Conservation (phyloP, 2,797 vertebrate genomes). For the Eleutherodactylus coqui region DNA sequence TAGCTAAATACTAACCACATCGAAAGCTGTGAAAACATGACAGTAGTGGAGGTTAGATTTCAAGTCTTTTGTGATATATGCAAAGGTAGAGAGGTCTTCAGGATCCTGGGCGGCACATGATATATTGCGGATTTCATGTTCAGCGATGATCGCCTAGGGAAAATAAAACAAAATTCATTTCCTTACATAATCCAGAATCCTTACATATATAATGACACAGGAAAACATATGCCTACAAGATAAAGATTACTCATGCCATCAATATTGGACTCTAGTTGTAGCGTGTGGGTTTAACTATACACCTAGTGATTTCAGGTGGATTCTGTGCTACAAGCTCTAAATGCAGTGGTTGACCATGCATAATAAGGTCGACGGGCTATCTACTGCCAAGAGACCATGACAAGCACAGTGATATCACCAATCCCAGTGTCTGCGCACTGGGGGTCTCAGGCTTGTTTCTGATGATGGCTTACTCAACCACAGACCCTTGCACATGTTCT, state of each 20-base stretch:
- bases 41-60: slow-evolving; percentile 99
- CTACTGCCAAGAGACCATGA: neutral
- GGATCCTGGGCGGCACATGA: slow-evolving; percentile 98
- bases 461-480: no score
- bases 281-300: no score
- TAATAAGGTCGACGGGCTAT: neutral
- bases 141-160: slow-evolving; percentile 93
- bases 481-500: no score
- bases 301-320: neutral
- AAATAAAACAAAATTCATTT: neutral
- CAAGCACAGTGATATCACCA: no score
- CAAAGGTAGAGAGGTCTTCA: slow-evolving; percentile 97
- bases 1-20: slow-evolving; percentile 87
- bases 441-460: no score
- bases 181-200: neutral
- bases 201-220: neutral
- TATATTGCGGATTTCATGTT: slow-evolving; percentile 99
- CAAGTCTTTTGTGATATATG: slow-evolving; percentile 99
- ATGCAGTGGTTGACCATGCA: neutral
- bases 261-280: no score
- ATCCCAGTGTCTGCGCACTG: no score
- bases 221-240: neutral
- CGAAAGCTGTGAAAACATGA: slow-evolving; percentile 98
- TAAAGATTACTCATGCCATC: neutral
- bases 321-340: neutral